Conservation (phyloP, 2,888 invertebrate genomes). For the Eristalis intricaria region DNA sequence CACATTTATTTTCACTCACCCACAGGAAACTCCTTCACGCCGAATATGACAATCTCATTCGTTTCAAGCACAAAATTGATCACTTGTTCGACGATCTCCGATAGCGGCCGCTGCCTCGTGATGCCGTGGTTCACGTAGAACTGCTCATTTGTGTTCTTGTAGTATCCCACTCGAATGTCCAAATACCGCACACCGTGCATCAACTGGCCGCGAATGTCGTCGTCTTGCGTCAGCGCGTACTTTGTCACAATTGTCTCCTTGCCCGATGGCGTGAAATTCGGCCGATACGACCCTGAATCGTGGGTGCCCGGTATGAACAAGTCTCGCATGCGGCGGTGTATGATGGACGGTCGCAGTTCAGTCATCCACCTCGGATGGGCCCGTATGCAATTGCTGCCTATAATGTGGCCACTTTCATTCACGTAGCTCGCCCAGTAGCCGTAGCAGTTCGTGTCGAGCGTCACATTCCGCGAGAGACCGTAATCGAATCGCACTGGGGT, state of each 20-base stretch:
- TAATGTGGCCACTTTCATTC: slow-evolving; percentile 76
- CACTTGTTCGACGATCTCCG: slow-evolving; percentile 82
- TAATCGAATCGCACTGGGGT: slow-evolving; percentile 79
- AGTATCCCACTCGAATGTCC: slow-evolving; percentile 84
- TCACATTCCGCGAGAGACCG: slow-evolving; percentile 76
- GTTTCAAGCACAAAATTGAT: slow-evolving; percentile 83
- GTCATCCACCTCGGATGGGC: slow-evolving; percentile 85
- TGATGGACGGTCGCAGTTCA: slow-evolving; percentile 79
- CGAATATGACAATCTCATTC: slow-evolving; percentile 84
- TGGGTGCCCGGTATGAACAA: slow-evolving; percentile 88
- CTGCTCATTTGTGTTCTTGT: slow-evolving; percentile 77
- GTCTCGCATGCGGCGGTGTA: slow-evolving; percentile 81
- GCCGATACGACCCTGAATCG: slow-evolving; percentile 85
- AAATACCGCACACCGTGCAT: slow-evolving; percentile 84
- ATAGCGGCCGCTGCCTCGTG: slow-evolving; percentile 82
- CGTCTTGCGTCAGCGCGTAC: slow-evolving; percentile 83
- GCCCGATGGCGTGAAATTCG: slow-evolving; percentile 78
- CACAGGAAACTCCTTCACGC: slow-evolving; percentile 84
- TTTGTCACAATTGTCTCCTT: slow-evolving; percentile 81
- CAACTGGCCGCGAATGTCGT: slow-evolving; percentile 83
- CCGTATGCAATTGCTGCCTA: slow-evolving; percentile 81
- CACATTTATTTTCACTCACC: slow-evolving; percentile 78
- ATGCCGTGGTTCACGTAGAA: slow-evolving; percentile 84
- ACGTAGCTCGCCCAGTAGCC: slow-evolving; percentile 81
- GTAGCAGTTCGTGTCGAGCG: slow-evolving; percentile 77